Percentiles rank a stretch among this genome's conserved stretches.
These are phyloP conservation scores for Peribatodes rhomboidaria DNA, from an alignment of 2,888 invertebrate genomes.

Conservation along the genomic window DNA sequence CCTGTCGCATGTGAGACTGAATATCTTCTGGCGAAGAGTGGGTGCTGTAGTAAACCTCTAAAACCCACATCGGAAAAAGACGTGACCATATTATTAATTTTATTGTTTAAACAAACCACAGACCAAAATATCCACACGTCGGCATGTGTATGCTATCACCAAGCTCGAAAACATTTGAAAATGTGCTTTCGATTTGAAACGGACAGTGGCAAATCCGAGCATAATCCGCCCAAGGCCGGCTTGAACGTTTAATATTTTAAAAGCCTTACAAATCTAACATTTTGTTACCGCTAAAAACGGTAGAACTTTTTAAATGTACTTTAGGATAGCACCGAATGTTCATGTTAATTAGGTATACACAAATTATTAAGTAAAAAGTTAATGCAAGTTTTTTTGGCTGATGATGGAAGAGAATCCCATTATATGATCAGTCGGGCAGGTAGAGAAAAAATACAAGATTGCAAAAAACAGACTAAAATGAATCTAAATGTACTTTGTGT, in stretches of 20 bases:
- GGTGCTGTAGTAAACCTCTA: no score
- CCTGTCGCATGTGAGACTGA: no score
- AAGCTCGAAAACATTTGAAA: constrained; percentile 24
- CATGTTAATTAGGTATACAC: no score
- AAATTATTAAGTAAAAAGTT: no score
- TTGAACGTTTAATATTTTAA: constrained; percentile 43
- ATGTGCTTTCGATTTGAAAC: constrained; percentile 37
- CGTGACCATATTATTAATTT: no score
- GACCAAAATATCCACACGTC: constrained; percentile 2
- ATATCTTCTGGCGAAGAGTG: no score
- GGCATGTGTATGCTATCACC: neutral
- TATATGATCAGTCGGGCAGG: no score
- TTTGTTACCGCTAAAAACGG: neutral
- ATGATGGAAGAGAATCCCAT: no score
- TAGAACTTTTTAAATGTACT: neutral
- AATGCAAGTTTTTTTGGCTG: no score
- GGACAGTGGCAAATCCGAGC: constrained; percentile 39
- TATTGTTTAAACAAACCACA: neutral
- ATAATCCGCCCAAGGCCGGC: constrained; percentile 37
- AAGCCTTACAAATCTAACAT: constrained; percentile 29
- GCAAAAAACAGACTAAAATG: neutral
- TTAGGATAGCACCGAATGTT: no score
- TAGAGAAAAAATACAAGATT: neutral
- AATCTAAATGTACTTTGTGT: no score
- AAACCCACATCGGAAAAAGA: no score